Evolutionary conservation across 30 jellyfish, hydroid and myxozoan species (phyloP).

Genomic region (Pelagia noctiluca): DNA sequence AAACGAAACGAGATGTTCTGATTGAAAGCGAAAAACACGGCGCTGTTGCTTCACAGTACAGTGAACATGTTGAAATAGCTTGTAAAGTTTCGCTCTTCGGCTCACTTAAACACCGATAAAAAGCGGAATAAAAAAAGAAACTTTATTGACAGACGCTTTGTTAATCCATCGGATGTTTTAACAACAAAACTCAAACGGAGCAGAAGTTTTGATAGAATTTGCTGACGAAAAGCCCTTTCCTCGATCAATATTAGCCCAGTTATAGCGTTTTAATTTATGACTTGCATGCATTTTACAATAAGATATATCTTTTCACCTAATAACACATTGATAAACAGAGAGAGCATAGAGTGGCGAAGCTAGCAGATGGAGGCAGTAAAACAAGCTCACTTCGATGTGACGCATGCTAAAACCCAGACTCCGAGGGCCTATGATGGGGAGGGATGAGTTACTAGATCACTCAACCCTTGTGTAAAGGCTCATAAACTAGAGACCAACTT

Average conservation of each 20-base stretch:
- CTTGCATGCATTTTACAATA: slow-evolving; percentile 29
- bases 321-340: not conserved
- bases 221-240: slow-evolving; percentile 9
- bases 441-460: too few species aligned
- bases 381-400: too few species aligned
- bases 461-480: too few species aligned
- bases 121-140: not conserved
- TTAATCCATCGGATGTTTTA: slow-evolving; percentile 35
- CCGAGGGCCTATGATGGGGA: too few species aligned
- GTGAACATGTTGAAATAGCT: too few species aligned
- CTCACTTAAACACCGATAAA: too few species aligned
- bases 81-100: too few species aligned
- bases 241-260: slow-evolving; percentile 57
- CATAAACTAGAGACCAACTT: too few species aligned
- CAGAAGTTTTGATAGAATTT: slow-evolving; percentile 17
- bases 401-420: too few species aligned
- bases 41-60: too few species aligned
- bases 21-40: too few species aligned
- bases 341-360: not conserved
- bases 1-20: too few species aligned
- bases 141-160: slow-evolving; percentile 27
- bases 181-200: slow-evolving; percentile 34
- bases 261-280: slow-evolving; percentile 42
- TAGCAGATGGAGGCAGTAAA: not conserved
- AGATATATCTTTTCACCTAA: not conserved